Evolutionary conservation across 2,797 vertebrate genomes (phyloP).

Genomic region (Micrastur ruficollis): DNA sequence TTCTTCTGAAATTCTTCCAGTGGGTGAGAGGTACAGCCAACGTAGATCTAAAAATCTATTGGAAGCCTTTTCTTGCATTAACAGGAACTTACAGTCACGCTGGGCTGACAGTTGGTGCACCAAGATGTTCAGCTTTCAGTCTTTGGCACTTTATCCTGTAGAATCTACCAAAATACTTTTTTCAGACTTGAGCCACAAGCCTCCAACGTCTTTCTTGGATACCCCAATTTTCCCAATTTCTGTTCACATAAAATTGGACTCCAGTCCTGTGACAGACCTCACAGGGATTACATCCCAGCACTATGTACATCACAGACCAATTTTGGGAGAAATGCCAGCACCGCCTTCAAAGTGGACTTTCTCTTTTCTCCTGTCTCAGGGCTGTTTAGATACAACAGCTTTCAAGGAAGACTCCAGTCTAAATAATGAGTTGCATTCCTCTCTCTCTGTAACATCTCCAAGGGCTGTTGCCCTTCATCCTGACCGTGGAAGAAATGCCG

Average conservation of each 20-base stretch:
- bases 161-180: constrained; percentile 60
- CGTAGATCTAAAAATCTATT: constrained; percentile 62
- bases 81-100: constrained; percentile 56
- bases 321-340: not conserved
- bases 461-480: constrained; percentile 12
- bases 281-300: constrained; percentile 36
- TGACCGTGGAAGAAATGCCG: not conserved
- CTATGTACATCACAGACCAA: constrained; percentile 2
- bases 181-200: constrained; percentile 41
- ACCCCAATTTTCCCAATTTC: constrained; percentile 58
- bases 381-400: constrained; percentile 28
- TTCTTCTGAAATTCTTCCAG: constrained; percentile 64
- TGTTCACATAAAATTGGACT: constrained; percentile 59
- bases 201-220: constrained; percentile 29
- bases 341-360: constrained; percentile 68
- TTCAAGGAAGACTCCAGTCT: constrained; percentile 53
- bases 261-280: constrained; percentile 22
- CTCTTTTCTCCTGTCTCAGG: constrained; percentile 70
- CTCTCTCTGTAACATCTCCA: not conserved
- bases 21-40: constrained; percentile 46
- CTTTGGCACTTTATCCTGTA: constrained; percentile 66
- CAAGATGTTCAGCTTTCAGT: constrained; percentile 62
- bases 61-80: constrained; percentile 69
- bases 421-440: constrained; percentile 6
- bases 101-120: constrained; percentile 59